Percentiles rank a stretch among this genome's conserved stretches.
These are phyloP conservation scores for Drosophila monieri DNA, from an alignment of 2,888 invertebrate genomes.

Conservation along the genomic window DNA sequence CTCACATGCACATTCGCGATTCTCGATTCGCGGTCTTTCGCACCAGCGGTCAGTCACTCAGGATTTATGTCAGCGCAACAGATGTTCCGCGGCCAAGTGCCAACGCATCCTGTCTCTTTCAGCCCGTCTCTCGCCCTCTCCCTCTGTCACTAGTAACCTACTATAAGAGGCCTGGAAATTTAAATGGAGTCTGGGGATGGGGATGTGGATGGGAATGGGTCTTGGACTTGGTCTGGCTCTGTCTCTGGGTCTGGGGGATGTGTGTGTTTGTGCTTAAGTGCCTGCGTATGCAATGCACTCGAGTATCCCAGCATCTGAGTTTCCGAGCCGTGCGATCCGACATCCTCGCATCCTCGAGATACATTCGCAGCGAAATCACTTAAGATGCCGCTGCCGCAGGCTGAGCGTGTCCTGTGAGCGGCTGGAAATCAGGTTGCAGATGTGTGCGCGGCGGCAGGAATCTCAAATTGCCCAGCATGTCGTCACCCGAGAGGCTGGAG, in stretches of 20 bases:
- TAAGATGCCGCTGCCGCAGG: constrained; percentile 69
- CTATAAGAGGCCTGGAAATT: constrained; percentile 39
- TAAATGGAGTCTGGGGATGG: constrained; percentile 1
- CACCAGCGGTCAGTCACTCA: constrained; percentile 80
- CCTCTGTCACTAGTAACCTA: constrained; percentile 70
- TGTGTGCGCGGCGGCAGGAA: constrained; percentile 15
- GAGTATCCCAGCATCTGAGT: constrained; percentile 31
- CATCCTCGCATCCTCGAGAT: constrained; percentile 60
- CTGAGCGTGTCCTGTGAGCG: constrained; percentile 67
- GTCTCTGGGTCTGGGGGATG: not conserved
- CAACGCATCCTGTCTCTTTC: constrained; percentile 47
- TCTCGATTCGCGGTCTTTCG: constrained; percentile 69
- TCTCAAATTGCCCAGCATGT: constrained; percentile 41
- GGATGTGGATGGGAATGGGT: not conserved
- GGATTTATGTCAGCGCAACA: constrained; percentile 80
- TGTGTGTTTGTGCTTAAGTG: constrained; percentile 62
- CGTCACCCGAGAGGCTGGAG: constrained; percentile 57
- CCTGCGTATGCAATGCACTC: constrained; percentile 70
- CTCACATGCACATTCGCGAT: constrained; percentile 2
- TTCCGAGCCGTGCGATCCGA: constrained; percentile 38
- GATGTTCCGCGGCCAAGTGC: constrained; percentile 69
- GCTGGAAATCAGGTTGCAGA: constrained; percentile 72
- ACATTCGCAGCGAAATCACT: constrained; percentile 60
- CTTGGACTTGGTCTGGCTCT: too few species aligned
- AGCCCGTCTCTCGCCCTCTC: constrained; percentile 16